Evolutionary conservation across 2,113 vertebrate species (phyloP).

Genomic region (Carassius auratus): DNA sequence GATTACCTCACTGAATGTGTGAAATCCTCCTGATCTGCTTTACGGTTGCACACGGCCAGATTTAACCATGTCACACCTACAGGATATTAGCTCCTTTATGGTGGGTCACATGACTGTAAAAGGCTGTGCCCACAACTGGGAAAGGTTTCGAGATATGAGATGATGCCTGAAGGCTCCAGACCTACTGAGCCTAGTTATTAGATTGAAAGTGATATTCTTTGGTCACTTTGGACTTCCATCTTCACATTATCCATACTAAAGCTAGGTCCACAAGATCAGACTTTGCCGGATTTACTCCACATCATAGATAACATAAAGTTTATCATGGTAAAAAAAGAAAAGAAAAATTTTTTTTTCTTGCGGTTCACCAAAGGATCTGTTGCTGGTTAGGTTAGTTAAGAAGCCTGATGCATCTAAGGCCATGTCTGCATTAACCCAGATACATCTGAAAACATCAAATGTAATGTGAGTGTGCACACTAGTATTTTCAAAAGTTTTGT

Average conservation of each 20-base stretch:
- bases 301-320: background rate
- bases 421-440: background rate
- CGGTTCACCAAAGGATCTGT: background rate
- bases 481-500: too few species aligned
- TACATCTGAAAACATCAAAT: too few species aligned
- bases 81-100: conserved; percentile 53
- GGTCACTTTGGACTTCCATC: conserved; percentile 12
- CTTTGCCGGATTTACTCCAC: background rate
- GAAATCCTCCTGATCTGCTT: conserved; percentile 53
- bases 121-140: conserved; percentile 6
- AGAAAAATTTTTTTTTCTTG: background rate
- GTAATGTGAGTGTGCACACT: too few species aligned
- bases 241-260: background rate
- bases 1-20: conserved; percentile 61
- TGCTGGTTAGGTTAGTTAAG: background rate
- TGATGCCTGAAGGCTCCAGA: conserved; percentile 3
- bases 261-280: conserved; percentile 3
- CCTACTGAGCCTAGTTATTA: background rate
- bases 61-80: conserved; percentile 51
- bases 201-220: conserved; percentile 3
- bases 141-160: conserved; percentile 28
- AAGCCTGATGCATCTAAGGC: background rate
- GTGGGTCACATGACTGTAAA: conserved; percentile 33
- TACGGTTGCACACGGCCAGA: conserved; percentile 20
- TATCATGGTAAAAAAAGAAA: background rate